Base-by-base conservation (phyloP, 2,113 vertebrate species). In the Mastomys natalensis region DNA sequence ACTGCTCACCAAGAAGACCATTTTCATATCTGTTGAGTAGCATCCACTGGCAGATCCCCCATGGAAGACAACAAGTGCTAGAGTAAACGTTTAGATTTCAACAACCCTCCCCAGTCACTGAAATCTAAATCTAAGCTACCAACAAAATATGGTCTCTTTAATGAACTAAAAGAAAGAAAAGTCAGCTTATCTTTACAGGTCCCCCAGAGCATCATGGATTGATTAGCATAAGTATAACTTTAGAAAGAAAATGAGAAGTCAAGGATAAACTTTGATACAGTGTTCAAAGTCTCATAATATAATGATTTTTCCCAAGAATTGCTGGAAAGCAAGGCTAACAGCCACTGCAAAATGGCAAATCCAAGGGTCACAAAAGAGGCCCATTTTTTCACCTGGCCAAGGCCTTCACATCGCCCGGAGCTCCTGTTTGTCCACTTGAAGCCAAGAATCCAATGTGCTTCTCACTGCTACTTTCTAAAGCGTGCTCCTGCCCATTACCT, bases 161-260 rank as follows among this genome's bases (percentile, higher is more conserved):
- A 73, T 22, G 37, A 87, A 94, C 53, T 62, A 60, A 82, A 88
- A 87, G n/a, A n/a, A 90, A 26, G n/a, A 60, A 93, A 87, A 90
- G 37, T 94, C 93, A 96, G 48, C n/a, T 82, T 96, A 90, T 93
- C 64, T 97, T 96, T 87, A 95, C 60, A 93, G 93, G 43, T 24
- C 62, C 89, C 34, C 60, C 70, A 89, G 85, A 74, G 76, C 51
- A 93, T 43, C 70, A 34, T 93, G 60, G 40, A 96, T 66, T 95
- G 84, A 84, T 78, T 95, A 96, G 93, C 96, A 87, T 95, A 92
- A 94, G 86, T 55, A 3, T 90, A 97, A 96, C 93, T 97, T 88
- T 58, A 16, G 13, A 43, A 70, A 73, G 9, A 73, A 73, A 92
- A 74, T 84, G 45, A 64, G 70, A 89, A 87, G 73, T 94, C 66